A percentile compares a stretch with the other conserved stretches of the same genome.
These are phyloP conservation scores for Nezara viridula DNA, from an alignment of 2,888 invertebrate genomes.

Conservation along the genomic window DNA sequence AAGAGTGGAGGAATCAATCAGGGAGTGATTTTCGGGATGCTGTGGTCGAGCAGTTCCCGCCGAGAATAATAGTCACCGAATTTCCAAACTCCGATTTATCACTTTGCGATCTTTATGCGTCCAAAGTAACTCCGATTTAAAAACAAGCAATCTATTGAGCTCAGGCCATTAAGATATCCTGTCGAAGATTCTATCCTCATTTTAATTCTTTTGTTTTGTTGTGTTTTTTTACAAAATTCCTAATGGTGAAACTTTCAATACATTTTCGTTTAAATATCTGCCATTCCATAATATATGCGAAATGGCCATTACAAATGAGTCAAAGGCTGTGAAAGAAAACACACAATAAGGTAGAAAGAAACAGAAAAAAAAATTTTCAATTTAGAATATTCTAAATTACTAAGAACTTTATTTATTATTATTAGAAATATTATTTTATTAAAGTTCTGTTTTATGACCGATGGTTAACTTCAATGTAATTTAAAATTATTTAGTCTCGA, in stretches of 20 bases:
- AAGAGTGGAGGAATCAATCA: constrained; percentile 33
- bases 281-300: not conserved
- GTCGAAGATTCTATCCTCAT: not conserved
- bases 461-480: no score
- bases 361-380: no score
- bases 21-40: not conserved
- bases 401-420: no score
- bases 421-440: no score
- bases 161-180: not conserved
- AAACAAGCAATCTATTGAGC: not conserved
- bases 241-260: not conserved
- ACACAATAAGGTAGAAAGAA: no score
- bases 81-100: not conserved
- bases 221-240: no score
- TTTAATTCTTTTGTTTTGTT: not conserved
- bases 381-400: no score
- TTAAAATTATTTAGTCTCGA: no score
- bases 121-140: constrained; percentile 28
- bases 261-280: not conserved
- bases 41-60: not conserved
- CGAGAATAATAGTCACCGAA: not conserved
- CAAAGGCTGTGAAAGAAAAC: no score
- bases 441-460: no score
- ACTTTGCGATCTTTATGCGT: constrained; percentile 21
- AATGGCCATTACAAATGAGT: no score